Conservation (phyloP, 2,113 vertebrate genomes). For the Todiramphus saurophagus region DNA sequence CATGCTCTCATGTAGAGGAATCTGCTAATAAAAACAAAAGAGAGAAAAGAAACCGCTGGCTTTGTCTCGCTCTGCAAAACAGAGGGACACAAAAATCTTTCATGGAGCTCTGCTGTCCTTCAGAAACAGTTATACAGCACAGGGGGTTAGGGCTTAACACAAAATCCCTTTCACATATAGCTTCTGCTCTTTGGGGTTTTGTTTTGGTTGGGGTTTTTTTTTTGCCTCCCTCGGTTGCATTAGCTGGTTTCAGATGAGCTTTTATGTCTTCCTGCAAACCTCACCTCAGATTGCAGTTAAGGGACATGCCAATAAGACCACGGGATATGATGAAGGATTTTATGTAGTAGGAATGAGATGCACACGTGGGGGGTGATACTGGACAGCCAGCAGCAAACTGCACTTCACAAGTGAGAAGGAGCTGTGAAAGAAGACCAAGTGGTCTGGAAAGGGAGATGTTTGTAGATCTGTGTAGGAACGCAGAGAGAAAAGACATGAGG, state of each 20-base stretch:
- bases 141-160: background rate
- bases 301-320: background rate
- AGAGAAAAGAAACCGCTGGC: background rate
- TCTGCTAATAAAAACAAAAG: conserved; percentile 37
- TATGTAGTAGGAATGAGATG: background rate
- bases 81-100: background rate
- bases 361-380: background rate
- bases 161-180: background rate
- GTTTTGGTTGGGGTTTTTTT: background rate
- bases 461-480: background rate
- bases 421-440: background rate
- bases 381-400: background rate
- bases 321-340: background rate
- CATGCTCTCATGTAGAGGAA: conserved; percentile 3
- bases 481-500: background rate
- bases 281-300: background rate
- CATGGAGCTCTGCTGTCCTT: background rate
- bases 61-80: background rate
- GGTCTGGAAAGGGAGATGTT: background rate
- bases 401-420: background rate
- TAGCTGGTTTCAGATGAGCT: background rate
- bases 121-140: background rate
- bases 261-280: background rate
- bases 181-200: background rate
- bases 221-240: background rate